phyloP scores from a whole-genome alignment of 2,113 vertebrate species.

The Crotalus viridis region DNA sequence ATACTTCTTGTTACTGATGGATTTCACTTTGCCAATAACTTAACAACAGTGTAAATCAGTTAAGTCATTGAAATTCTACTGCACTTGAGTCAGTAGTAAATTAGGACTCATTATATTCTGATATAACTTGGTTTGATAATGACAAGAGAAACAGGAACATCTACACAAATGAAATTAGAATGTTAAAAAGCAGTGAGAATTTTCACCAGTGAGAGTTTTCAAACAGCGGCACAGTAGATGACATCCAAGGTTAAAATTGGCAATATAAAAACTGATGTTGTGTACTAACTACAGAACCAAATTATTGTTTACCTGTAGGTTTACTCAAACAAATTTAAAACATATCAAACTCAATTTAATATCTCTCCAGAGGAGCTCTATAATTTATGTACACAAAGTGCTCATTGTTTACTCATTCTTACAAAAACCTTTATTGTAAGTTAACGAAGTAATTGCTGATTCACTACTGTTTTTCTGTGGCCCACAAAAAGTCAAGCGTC shows the following conservation, averaged over 20 bases:
- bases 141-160: slow-evolving; percentile 15
- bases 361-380: background rate
- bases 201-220: background rate
- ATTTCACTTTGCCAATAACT: slow-evolving; percentile 29
- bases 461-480: background rate
- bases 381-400: background rate
- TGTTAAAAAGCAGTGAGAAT: slow-evolving; percentile 10
- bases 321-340: background rate
- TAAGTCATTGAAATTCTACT: slow-evolving; percentile 33
- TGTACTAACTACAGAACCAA: background rate
- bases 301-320: slow-evolving; percentile 9
- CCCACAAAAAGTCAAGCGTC: background rate
- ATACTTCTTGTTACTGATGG: slow-evolving; percentile 20
- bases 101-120: background rate
- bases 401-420: background rate
- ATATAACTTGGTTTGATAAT: slow-evolving; percentile 27
- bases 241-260: slow-evolving; percentile 21
- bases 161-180: slow-evolving; percentile 19
- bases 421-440: background rate
- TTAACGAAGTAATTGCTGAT: background rate
- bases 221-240: background rate
- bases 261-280: background rate
- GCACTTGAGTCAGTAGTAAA: slow-evolving; percentile 29
- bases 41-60: slow-evolving; percentile 39
- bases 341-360: background rate